Conservation (phyloP, 2,113 vertebrate species). For the Lepisosteus oculatus region DNA sequence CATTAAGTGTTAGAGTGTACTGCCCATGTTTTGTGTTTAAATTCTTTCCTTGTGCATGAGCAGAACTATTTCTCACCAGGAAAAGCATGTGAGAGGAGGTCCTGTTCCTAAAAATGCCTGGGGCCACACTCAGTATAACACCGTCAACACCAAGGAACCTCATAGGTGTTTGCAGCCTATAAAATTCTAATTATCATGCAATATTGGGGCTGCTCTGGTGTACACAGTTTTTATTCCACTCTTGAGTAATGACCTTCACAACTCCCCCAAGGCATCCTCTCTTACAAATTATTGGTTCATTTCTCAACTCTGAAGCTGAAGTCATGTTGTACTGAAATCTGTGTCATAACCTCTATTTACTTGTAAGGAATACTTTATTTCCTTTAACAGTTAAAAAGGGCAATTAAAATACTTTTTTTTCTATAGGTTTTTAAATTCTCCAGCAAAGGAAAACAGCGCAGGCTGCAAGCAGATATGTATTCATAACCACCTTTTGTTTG, state of each 20-base stretch:
- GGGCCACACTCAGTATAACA: too few relatives aligned
- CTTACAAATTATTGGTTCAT: conserved; percentile 56
- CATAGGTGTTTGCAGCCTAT: neutral
- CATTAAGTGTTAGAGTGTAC: too few relatives aligned
- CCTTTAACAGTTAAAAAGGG: conserved; percentile 54
- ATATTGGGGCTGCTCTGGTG: neutral
- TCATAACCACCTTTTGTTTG: too few relatives aligned
- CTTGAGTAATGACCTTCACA: conserved; percentile 56
- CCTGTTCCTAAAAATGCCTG: too few relatives aligned
- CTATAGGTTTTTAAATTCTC: conserved; percentile 53
- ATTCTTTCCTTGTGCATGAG: too few relatives aligned
- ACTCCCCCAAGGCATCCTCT: conserved; percentile 36
- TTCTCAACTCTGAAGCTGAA: conserved; percentile 56
- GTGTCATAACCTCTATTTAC: conserved; percentile 63
- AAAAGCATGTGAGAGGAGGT: too few relatives aligned
- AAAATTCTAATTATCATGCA: conserved; percentile 2
- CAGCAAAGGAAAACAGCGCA: neutral
- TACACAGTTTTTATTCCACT: conserved; percentile 34
- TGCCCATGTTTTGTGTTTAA: too few relatives aligned
- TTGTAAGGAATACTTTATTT: conserved; percentile 51
- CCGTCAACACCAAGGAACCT: too few relatives aligned
- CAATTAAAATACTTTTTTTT: conserved; percentile 52
- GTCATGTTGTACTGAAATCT: conserved; percentile 43
- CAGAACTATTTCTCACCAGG: too few relatives aligned
- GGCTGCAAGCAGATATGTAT: neutral